A percentile compares a stretch with the other conserved stretches of the same genome.
Conservation (phyloP, 2,888 invertebrate genomes). For the Polyommatus icarus region DNA sequence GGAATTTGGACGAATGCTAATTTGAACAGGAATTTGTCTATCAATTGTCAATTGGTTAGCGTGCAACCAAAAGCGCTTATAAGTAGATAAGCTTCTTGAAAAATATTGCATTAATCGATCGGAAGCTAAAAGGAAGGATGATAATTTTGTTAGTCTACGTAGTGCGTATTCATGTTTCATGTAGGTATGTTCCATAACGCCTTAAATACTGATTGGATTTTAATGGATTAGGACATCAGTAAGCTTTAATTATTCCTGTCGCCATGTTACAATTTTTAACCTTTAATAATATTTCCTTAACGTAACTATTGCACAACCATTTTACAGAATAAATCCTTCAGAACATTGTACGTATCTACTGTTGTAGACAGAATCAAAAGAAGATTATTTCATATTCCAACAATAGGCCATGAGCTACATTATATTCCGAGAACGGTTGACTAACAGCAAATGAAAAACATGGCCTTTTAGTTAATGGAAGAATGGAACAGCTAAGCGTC, state of each 20-base stretch:
- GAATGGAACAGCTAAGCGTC: slow-evolving; percentile 14
- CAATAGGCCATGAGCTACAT: slow-evolving; percentile 20
- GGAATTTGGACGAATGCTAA: too few species aligned
- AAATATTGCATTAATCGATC: too few species aligned
- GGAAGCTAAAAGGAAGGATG: too few species aligned
- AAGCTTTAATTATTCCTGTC: neutral
- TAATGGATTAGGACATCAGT: too few species aligned
- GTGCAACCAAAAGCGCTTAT: too few species aligned
- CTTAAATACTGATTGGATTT: too few species aligned
- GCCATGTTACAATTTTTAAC: neutral
- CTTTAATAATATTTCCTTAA: neutral
- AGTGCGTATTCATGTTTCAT: too few species aligned
- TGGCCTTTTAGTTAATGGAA: slow-evolving; percentile 22
- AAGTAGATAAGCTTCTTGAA: too few species aligned
- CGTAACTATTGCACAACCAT: neutral
- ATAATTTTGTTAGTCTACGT: too few species aligned
- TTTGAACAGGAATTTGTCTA: too few species aligned
- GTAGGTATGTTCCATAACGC: too few species aligned
- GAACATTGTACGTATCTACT: neutral
- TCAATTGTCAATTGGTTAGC: too few species aligned
- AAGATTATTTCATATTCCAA: slow-evolving; percentile 20
- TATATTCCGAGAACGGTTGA: slow-evolving; percentile 20
- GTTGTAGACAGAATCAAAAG: slow-evolving; percentile 16
- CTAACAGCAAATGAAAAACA: slow-evolving; percentile 27
- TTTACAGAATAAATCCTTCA: neutral